These are phyloP conservation scores for Sebastiscus albofasciatus DNA, from an alignment of 2,797 vertebrate species.

Conservation along the genomic window DNA sequence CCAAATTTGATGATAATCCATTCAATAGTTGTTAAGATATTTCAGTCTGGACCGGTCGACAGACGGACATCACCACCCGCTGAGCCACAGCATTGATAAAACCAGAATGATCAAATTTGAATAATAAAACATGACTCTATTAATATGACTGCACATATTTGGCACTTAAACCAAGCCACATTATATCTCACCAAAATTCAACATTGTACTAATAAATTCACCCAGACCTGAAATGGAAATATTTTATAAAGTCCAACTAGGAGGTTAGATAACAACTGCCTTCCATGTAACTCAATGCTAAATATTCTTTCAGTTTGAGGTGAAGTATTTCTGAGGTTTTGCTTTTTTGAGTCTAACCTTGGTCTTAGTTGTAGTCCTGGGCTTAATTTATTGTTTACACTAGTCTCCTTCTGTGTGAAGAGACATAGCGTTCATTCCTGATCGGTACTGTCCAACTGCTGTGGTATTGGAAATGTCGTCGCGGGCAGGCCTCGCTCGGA, in stretches of 20 bases:
- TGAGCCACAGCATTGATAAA: not conserved
- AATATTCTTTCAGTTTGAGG: constrained; percentile 64
- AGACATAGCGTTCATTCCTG: constrained; percentile 75
- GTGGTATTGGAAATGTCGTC: constrained; percentile 67
- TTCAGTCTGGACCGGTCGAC: not conserved
- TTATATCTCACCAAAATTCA: constrained; percentile 31
- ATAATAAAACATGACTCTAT: not conserved
- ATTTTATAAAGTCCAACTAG: constrained; percentile 72
- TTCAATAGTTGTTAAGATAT: not conserved
- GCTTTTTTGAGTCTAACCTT: constrained; percentile 75
- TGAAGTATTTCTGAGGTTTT: constrained; percentile 83
- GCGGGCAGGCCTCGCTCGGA: constrained; percentile 45
- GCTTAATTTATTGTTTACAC: constrained; percentile 80
- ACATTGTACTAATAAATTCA: constrained; percentile 69
- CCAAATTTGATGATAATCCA: not conserved
- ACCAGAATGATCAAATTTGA: not conserved
- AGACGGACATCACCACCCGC: too few relatives aligned
- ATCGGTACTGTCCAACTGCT: constrained; percentile 70
- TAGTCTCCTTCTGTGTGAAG: constrained; percentile 66
- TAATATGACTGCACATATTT: not conserved
- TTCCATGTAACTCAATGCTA: constrained; percentile 77
- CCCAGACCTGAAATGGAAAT: constrained; percentile 82
- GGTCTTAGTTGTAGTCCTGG: constrained; percentile 72
- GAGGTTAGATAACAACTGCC: constrained; percentile 75
- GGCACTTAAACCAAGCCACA: constrained; percentile 22